Percentiles rank a stretch among this genome's conserved stretches.
Evolutionary conservation across 2,797 vertebrate genomes (phyloP).

Genomic region (Monodelphis domestica): DNA sequence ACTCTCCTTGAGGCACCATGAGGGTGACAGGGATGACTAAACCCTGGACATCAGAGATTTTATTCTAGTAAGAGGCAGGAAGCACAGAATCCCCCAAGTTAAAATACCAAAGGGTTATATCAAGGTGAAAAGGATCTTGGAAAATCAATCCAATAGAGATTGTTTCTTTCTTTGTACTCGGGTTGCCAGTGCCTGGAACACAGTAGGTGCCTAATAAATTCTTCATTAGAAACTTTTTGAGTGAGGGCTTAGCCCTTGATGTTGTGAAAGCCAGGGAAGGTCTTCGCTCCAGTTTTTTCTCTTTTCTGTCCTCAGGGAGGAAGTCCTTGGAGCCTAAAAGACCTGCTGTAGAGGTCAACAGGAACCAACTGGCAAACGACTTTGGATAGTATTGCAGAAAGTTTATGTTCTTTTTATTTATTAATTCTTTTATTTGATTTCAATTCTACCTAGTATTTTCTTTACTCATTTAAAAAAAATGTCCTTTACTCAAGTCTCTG

Average conservation of each 20-base stretch:
- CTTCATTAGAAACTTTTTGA: not conserved
- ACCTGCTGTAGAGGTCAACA: not conserved
- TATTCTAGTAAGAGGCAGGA: not conserved
- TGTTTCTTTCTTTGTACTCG: not conserved
- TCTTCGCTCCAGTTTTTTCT: not conserved
- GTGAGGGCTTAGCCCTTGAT: not conserved
- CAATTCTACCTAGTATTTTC: not conserved
- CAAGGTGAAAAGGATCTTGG: not conserved
- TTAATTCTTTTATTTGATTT: not conserved
- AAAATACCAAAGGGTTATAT: not conserved
- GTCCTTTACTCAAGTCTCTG: not conserved
- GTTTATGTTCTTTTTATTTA: not conserved
- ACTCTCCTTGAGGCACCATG: not conserved
- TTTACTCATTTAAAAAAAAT: not conserved
- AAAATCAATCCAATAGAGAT: not conserved
- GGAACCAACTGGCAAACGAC: not conserved
- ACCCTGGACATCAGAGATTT: not conserved
- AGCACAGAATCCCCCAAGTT: not conserved
- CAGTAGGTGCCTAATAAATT: not conserved
- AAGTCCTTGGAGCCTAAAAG: not conserved
- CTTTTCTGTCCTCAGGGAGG: not conserved
- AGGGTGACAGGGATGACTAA: not conserved
- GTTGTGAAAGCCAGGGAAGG: not conserved
- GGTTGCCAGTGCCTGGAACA: not conserved
- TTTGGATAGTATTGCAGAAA: not conserved